phyloP scores from a whole-genome alignment of 1,140 invertebrate genomes.

The Bradysia coprophila region DNA sequence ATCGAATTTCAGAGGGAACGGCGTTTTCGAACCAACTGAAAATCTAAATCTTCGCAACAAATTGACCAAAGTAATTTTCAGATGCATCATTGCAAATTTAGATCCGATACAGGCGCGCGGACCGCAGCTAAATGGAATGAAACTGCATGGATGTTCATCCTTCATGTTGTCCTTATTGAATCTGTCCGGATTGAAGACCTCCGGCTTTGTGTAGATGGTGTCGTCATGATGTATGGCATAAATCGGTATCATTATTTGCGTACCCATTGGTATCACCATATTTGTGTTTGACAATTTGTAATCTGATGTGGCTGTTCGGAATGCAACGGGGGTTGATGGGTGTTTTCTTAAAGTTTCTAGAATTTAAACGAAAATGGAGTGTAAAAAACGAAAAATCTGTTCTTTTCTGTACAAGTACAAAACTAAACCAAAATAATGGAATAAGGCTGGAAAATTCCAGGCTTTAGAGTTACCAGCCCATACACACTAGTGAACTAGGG shows the following conservation, averaged over 20 bases:
- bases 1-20: not conserved
- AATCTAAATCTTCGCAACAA: conserved; percentile 18
- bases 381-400: not conserved
- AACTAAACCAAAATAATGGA: too few relatives aligned
- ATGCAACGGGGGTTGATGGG: conserved; percentile 7
- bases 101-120: conserved; percentile 32
- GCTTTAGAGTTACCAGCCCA: too few relatives aligned
- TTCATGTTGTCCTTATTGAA: not conserved
- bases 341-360: conserved; percentile 19
- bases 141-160: conserved; percentile 8
- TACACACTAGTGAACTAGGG: too few relatives aligned
- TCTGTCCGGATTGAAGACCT: conserved; percentile 10
- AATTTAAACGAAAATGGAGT: conserved; percentile 6
- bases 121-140: conserved; percentile 38
- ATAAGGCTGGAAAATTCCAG: too few relatives aligned
- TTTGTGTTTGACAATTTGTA: conserved; percentile 25
- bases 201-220: conserved; percentile 27
- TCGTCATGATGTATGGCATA: conserved; percentile 36
- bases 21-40: not conserved
- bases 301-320: conserved; percentile 13
- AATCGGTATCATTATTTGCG: conserved; percentile 23
- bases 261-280: conserved; percentile 23
- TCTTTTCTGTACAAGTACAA: not conserved
- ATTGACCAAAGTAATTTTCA: conserved; percentile 24
- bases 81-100: conserved; percentile 26